phyloP scores from a whole-genome alignment of 2,888 invertebrate genomes.

The Amphipyra berbera region DNA sequence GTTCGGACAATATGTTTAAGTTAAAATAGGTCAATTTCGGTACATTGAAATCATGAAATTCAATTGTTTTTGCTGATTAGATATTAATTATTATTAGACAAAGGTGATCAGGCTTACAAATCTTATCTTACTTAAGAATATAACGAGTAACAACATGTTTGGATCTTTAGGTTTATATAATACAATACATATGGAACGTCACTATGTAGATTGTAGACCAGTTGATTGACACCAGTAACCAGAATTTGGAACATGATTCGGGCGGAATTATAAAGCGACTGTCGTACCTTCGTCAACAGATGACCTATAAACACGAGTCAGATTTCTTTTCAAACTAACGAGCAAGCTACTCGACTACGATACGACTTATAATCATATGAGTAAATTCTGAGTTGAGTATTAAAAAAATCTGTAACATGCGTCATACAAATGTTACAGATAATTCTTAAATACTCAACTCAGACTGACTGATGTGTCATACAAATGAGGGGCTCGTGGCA shows the following conservation, averaged over 20 bases:
- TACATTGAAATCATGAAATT: too few relatives aligned
- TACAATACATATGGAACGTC: neutral
- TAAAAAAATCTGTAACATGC: too few relatives aligned
- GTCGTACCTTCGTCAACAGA: slow-evolving; percentile 28
- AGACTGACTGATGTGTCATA: too few relatives aligned
- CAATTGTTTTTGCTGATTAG: slow-evolving; percentile 4
- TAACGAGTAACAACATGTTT: neutral
- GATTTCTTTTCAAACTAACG: neutral
- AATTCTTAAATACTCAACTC: too few relatives aligned
- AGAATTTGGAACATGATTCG: slow-evolving; percentile 39
- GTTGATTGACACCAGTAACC: slow-evolving; percentile 32
- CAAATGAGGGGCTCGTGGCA: too few relatives aligned
- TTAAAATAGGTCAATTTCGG: slow-evolving; percentile 20
- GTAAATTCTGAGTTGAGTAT: too few relatives aligned
- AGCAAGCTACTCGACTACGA: neutral
- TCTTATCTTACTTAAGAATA: neutral
- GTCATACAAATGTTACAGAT: neutral
- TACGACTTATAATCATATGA: too few relatives aligned
- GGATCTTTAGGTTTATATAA: neutral
- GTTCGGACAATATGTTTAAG: neutral
- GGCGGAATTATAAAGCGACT: slow-evolving; percentile 38
- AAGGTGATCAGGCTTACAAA: slow-evolving; percentile 3
- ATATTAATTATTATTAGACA: slow-evolving; percentile 8
- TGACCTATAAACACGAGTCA: slow-evolving; percentile 11
- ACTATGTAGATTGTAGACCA: neutral